A percentile compares a stretch with the other conserved stretches of the same genome.
Conservation (phyloP, 2,888 invertebrate species). For the Nephrotoma appendiculata region DNA sequence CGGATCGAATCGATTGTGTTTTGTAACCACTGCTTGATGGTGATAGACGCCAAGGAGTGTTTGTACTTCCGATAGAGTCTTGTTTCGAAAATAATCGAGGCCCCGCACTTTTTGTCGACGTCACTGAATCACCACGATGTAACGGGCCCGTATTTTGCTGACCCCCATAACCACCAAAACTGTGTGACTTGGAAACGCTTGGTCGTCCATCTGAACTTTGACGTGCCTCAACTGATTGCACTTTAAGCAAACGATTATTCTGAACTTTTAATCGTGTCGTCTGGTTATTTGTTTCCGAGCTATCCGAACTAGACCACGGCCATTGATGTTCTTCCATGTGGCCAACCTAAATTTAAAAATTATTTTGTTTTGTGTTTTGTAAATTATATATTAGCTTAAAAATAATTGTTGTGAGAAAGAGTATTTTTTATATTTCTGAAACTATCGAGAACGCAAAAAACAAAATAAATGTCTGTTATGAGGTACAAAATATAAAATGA, state of each 20-base stretch:
- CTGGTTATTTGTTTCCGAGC: conserved; percentile 20
- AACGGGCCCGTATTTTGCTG: conserved; percentile 27
- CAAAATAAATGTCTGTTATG: neutral
- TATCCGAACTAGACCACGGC: conserved; percentile 42
- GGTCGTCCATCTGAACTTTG: conserved; percentile 27
- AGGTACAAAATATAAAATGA: neutral
- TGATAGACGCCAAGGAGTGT: conserved; percentile 31
- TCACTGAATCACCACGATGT: conserved; percentile 47
- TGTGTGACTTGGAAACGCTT: conserved; percentile 68
- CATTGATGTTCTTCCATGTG: conserved; percentile 14
- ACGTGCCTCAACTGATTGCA: conserved; percentile 21
- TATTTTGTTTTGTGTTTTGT: neutral
- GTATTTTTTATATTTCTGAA: neutral
- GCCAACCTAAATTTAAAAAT: conserved; percentile 1
- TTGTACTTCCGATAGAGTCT: conserved; percentile 29
- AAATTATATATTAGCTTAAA: neutral
- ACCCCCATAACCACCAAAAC: conserved; percentile 70
- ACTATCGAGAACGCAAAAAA: neutral
- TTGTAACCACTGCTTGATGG: conserved; percentile 34
- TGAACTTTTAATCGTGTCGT: conserved; percentile 16
- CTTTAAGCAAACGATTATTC: conserved; percentile 29
- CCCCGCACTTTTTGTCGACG: conserved; percentile 47
- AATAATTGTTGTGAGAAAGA: neutral
- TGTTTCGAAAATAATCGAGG: conserved; percentile 58
- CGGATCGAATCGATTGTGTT: conserved; percentile 39